Evolutionary conservation across 2,113 vertebrate genomes (phyloP).

Genomic region (Actinemys pallida): DNA sequence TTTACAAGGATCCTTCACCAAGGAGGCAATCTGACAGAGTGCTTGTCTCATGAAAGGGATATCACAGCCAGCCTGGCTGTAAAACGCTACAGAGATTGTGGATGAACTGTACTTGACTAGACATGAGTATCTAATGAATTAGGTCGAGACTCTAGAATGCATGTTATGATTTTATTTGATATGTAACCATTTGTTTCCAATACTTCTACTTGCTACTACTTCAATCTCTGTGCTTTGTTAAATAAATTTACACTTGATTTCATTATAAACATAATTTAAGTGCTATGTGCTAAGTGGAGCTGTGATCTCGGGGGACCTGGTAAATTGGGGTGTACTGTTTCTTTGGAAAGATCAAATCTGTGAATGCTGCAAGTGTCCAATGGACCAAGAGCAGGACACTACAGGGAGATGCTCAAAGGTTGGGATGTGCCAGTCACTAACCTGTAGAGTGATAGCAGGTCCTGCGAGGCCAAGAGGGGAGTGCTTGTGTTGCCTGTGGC

Average conservation of each 20-base stretch:
- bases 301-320: background rate
- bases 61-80: too few species aligned
- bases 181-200: background rate
- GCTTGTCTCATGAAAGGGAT: background rate
- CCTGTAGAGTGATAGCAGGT: background rate
- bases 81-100: too few species aligned
- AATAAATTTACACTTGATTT: background rate
- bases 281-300: background rate
- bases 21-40: background rate
- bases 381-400: background rate
- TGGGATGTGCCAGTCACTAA: background rate
- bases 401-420: background rate
- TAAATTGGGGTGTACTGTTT: background rate
- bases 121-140: background rate
- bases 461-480: background rate
- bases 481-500: background rate
- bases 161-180: background rate
- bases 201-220: background rate
- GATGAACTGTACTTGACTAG: too few species aligned
- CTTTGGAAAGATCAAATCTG: background rate
- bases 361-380: background rate
- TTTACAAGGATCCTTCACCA: background rate
- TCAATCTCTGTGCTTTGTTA: background rate
- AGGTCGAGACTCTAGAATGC: too few species aligned
- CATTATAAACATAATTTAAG: too few species aligned